phyloP scores from a whole-genome alignment of 2,888 invertebrate genomes.

The Hydrotaea cyrtoneurina region DNA sequence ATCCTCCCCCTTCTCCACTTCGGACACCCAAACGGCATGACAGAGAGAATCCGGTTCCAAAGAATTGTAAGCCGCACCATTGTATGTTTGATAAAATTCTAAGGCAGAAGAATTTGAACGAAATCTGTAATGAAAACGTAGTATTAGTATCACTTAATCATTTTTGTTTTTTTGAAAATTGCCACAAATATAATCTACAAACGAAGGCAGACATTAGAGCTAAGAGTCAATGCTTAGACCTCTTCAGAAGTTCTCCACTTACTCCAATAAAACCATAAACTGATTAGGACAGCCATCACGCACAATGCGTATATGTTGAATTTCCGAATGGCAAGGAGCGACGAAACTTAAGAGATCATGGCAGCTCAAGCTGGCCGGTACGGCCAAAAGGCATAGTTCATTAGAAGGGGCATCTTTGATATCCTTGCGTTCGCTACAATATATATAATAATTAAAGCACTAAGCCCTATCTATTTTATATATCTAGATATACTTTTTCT shows the following conservation, averaged over 20 bases:
- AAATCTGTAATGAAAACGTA: constrained; percentile 82
- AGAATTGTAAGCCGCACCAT: constrained; percentile 95
- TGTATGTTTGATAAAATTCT: constrained; percentile 95
- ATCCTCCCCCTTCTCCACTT: constrained; percentile 92
- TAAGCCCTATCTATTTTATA: neutral
- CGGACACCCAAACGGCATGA: constrained; percentile 96
- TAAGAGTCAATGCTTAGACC: too few relatives aligned
- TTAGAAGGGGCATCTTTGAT: constrained; percentile 88
- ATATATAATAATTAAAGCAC: neutral
- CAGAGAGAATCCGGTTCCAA: constrained; percentile 95
- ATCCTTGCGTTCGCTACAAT: constrained; percentile 86
- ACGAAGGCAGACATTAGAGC: too few relatives aligned
- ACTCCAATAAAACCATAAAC: constrained; percentile 98
- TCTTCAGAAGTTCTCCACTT: constrained; percentile 76
- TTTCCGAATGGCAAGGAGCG: constrained; percentile 94
- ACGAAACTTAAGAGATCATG: constrained; percentile 96
- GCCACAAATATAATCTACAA: too few relatives aligned
- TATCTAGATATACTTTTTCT: constrained; percentile 89
- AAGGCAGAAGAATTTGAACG: constrained; percentile 89
- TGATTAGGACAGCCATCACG: constrained; percentile 96
- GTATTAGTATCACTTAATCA: too few relatives aligned
- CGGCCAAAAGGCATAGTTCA: constrained; percentile 92
- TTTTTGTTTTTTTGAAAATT: too few relatives aligned
- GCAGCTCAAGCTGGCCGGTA: constrained; percentile 94
- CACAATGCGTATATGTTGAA: constrained; percentile 95